Evolutionary conservation across 2,113 vertebrate species (phyloP).

Genomic region (Dendropsophus ebraccatus): DNA sequence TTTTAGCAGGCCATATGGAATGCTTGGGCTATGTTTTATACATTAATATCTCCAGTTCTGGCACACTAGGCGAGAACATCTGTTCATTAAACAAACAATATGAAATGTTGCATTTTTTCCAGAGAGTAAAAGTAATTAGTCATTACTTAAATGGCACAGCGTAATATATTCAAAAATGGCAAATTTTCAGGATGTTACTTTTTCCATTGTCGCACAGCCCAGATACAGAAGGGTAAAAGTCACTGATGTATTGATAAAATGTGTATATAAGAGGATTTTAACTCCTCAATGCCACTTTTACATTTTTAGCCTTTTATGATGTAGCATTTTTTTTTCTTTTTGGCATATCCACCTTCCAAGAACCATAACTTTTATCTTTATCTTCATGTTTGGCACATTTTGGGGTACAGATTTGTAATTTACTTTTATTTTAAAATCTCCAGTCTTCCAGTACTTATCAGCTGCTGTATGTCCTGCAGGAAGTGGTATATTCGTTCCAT

Average conservation of each 20-base stretch:
- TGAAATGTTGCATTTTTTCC: constrained; percentile 49
- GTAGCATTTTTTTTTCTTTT: too few relatives aligned
- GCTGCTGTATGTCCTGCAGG: too few relatives aligned
- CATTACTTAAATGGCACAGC: constrained; percentile 43
- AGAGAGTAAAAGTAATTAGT: constrained; percentile 45
- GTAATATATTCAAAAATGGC: constrained; percentile 29
- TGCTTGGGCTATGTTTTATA: constrained; percentile 48
- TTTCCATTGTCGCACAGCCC: neutral
- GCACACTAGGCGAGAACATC: constrained; percentile 58
- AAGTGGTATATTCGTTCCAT: too few relatives aligned
- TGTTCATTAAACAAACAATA: constrained; percentile 57
- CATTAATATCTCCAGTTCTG: constrained; percentile 46
- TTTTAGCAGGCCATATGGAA: constrained; percentile 51
- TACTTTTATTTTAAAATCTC: too few relatives aligned
- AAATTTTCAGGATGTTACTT: constrained; percentile 6
- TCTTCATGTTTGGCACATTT: too few relatives aligned
- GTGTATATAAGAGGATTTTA: neutral
- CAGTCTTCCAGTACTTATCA: too few relatives aligned
- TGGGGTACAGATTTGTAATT: too few relatives aligned
- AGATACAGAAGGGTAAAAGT: neutral
- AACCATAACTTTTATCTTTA: too few relatives aligned
- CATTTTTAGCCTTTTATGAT: too few relatives aligned
- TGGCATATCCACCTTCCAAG: too few relatives aligned
- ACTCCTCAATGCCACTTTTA: too few relatives aligned
- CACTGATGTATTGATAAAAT: neutral